Evolutionary conservation across 1,140 invertebrate genomes (phyloP).

Genomic region (Drepana arcuata): DNA sequence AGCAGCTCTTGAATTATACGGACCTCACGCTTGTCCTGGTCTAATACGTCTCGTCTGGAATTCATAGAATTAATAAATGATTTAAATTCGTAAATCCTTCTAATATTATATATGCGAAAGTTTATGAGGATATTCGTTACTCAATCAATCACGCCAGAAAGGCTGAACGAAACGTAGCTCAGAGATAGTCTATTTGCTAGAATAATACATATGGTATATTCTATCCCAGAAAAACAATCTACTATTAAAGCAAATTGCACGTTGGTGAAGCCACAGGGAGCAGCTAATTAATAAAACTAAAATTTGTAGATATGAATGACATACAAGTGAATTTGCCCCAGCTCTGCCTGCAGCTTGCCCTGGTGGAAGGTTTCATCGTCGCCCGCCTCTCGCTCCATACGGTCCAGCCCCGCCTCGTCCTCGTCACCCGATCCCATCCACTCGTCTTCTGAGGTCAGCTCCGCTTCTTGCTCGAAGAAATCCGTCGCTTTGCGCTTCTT

Average conservation of each 20-base stretch:
- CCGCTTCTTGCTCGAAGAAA: slow-evolving; percentile 90
- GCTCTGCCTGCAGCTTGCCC: slow-evolving; percentile 74
- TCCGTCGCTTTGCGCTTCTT: slow-evolving; percentile 72
- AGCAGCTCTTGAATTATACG: slow-evolving; percentile 85
- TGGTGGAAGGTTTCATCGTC: slow-evolving; percentile 85
- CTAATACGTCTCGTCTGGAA: slow-evolving; percentile 79
- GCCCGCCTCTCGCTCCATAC: slow-evolving; percentile 82
- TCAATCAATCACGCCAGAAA: too few relatives aligned
- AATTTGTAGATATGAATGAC: too few relatives aligned
- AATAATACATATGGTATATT: too few relatives aligned
- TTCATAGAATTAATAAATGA: slow-evolving; percentile 3
- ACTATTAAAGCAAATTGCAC: too few relatives aligned
- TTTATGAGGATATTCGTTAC: too few relatives aligned
- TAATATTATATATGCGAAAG: too few relatives aligned
- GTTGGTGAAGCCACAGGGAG: too few relatives aligned
- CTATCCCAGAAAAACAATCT: slow-evolving; percentile 1
- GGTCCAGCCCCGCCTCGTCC: slow-evolving; percentile 81
- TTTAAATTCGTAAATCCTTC: too few relatives aligned
- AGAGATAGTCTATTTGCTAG: slow-evolving; percentile 1
- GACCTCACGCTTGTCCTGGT: slow-evolving; percentile 87
- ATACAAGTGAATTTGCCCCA: slow-evolving; percentile 81
- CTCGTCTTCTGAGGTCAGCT: slow-evolving; percentile 85
- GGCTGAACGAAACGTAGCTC: slow-evolving; percentile 1
- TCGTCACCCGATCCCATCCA: slow-evolving; percentile 82
- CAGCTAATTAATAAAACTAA: too few relatives aligned